Percentiles rank a stretch among this genome's conserved stretches.
Conservation (phyloP, 2,888 invertebrate genomes). For the Agrochola macilenta region DNA sequence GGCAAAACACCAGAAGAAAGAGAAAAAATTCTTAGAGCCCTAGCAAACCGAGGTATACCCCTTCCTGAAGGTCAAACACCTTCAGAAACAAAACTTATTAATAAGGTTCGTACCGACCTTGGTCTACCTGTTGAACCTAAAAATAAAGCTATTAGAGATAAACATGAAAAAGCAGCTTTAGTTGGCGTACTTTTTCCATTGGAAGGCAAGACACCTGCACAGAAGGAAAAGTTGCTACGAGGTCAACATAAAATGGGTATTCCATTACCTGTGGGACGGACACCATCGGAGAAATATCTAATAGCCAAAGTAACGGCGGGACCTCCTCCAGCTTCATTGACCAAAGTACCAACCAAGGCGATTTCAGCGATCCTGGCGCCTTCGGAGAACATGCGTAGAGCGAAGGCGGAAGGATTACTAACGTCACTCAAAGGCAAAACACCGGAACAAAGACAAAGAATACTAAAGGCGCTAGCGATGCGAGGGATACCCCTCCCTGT, state of each 20-base stretch:
- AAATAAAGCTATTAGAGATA: background rate
- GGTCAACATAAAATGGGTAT: constrained; percentile 32
- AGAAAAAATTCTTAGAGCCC: background rate
- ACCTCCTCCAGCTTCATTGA: too few relatives aligned
- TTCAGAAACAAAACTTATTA: background rate
- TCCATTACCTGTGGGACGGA: constrained; percentile 43
- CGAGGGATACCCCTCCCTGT: too few relatives aligned
- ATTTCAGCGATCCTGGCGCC: rapidly evolving
- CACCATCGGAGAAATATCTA: constrained; percentile 28
- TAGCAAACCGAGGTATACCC: background rate
- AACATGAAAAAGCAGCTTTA: constrained; percentile 12
- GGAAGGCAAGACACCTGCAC: constrained; percentile 19
- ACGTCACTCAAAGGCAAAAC: too few relatives aligned
- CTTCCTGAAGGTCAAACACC: background rate
- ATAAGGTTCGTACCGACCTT: background rate
- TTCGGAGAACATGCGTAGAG: constrained; percentile 5
- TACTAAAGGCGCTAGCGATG: too few relatives aligned
- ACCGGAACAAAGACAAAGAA: too few relatives aligned
- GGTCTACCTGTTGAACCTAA: constrained; percentile 8
- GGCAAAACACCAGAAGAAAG: background rate
- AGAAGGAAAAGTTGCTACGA: constrained; percentile 49
- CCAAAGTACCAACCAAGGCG: too few relatives aligned
- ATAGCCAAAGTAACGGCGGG: constrained; percentile 42
- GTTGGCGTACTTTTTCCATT: background rate
- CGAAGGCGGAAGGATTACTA: too few relatives aligned